A percentile compares a stretch with the other conserved stretches of the same genome.
Conservation (phyloP, 1,140 invertebrate genomes). For the Diabrotica virgifera region DNA sequence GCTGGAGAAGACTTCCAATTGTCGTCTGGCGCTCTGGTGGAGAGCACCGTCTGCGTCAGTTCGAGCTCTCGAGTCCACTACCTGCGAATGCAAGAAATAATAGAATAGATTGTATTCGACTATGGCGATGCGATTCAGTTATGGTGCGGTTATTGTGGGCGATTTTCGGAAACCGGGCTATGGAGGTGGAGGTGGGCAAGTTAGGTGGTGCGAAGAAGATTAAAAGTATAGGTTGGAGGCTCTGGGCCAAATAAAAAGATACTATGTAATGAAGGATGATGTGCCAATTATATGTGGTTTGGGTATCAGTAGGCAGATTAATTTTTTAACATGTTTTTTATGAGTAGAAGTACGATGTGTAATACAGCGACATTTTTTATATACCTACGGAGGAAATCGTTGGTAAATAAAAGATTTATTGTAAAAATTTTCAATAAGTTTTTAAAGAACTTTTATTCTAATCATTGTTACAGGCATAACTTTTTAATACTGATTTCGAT, state of each 20-base stretch:
- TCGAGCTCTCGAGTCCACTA: conserved; percentile 53
- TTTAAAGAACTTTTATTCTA: too few species aligned
- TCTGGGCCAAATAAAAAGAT: not conserved
- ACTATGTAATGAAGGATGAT: not conserved
- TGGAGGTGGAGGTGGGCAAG: not conserved
- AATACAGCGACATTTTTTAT: too few species aligned
- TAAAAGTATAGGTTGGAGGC: not conserved
- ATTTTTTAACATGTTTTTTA: too few species aligned
- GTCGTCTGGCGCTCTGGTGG: conserved; percentile 53
- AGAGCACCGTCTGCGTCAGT: conserved; percentile 42
- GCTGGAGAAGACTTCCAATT: conserved; percentile 54
- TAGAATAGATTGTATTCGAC: not conserved
- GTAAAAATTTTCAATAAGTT: too few species aligned
- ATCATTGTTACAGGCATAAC: too few species aligned
- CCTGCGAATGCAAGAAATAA: conserved; percentile 44
- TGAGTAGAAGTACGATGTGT: too few species aligned
- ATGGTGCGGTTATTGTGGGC: not conserved
- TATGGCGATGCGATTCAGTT: not conserved
- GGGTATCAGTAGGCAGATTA: too few species aligned
- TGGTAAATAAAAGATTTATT: too few species aligned
- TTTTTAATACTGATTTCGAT: too few species aligned
- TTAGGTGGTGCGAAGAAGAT: conserved; percentile 2
- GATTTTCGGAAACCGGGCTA: not conserved
- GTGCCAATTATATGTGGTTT: not conserved
- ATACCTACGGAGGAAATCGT: too few species aligned